phyloP scores from a whole-genome alignment of 2,797 vertebrate species.

The Perodicticus potto region DNA sequence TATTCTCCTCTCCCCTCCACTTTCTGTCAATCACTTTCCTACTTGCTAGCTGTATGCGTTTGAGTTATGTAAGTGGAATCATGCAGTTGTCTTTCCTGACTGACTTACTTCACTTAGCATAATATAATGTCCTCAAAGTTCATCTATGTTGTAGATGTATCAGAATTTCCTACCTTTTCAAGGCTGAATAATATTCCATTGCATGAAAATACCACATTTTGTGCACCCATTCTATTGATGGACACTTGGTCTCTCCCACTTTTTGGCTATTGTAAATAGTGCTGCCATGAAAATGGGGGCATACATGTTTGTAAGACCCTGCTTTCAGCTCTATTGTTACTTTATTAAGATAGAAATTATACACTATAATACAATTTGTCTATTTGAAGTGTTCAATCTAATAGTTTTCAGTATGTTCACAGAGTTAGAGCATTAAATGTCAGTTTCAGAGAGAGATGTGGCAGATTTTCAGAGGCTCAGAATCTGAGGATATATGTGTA shows the following conservation, averaged over 20 bases:
- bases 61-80: neutral
- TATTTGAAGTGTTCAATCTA: neutral
- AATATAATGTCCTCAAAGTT: neutral
- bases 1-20: neutral
- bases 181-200: neutral
- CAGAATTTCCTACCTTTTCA: neutral
- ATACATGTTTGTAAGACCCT: neutral
- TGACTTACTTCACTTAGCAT: neutral
- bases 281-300: neutral
- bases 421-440: neutral
- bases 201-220: neutral
- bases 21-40: neutral
- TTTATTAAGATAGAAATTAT: neutral
- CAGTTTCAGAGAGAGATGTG: neutral
- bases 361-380: neutral
- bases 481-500: neutral
- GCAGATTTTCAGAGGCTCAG: neutral
- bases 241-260: neutral
- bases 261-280: constrained; percentile 9
- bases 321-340: neutral
- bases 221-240: neutral
- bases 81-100: neutral
- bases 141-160: neutral
- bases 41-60: neutral
- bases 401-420: neutral